These are phyloP conservation scores for Heteronetta atricapilla DNA, from an alignment of 2,113 vertebrate genomes.

Conservation along the genomic window DNA sequence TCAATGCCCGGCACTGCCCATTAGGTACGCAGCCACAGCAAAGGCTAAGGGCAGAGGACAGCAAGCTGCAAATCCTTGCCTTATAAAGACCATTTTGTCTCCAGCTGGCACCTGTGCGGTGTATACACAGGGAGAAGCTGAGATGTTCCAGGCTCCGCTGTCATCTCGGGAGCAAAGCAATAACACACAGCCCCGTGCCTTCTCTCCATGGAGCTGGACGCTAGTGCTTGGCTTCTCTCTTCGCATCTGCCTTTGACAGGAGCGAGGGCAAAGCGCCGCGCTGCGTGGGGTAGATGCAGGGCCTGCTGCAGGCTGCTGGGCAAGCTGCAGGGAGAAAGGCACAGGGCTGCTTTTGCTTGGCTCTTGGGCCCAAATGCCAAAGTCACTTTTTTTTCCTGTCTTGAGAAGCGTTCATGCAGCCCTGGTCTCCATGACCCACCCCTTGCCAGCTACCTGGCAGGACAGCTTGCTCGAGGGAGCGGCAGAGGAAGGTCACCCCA, in stretches of 20 bases:
- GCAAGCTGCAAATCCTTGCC: neutral
- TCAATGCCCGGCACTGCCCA: neutral
- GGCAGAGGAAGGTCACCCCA: neutral
- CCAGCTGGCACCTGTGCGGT: neutral
- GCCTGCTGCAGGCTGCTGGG: neutral
- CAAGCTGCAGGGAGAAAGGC: neutral
- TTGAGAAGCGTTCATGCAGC: neutral
- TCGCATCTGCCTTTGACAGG: rapidly evolving
- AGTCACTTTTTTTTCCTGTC: neutral
- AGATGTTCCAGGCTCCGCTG: slow-evolving; percentile 31
- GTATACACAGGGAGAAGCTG: neutral
- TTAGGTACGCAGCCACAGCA: neutral
- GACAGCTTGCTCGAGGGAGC: neutral
- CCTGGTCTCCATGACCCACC: neutral
- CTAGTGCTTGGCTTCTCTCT: neutral
- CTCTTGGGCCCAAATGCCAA: rapidly evolving
- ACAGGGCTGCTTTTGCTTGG: neutral
- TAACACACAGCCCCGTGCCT: rapidly evolving
- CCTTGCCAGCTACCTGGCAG: neutral
- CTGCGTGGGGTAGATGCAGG: too few species aligned
- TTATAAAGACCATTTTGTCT: slow-evolving; percentile 30
- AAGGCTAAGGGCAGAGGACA: neutral
- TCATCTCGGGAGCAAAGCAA: neutral
- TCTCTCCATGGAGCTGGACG: neutral
- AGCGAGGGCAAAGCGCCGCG: rapidly evolving